Evolutionary conservation across 1,140 invertebrate genomes (phyloP), one percentile per base, ranked within the genome.

Genomic region (Stratiolaelaps scimitus): DNA sequence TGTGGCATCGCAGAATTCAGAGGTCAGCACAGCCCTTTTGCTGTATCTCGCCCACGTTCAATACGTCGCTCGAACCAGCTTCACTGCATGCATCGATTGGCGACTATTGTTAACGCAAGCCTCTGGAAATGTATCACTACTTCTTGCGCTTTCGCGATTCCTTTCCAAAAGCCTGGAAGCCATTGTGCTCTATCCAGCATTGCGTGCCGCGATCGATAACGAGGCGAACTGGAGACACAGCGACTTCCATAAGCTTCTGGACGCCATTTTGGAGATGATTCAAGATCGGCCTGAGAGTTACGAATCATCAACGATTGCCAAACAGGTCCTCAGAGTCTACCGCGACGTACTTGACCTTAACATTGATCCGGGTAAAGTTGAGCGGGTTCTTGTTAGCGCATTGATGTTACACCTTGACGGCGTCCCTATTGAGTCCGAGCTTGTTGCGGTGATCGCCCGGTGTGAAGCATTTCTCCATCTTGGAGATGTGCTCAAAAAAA

Each of bases 401-500:
- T 23, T 60, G 17, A 60, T 29, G 34, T 34, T 60, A 15, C 17
- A 17, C 26, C 34, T 60, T 34, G 26, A 60, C 17, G 53, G 53
- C 17, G 53, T 34, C 4, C 26, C 26, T 34, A 26, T 60, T 34
- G 53, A 60, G 26, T 26, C 26, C 4, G 53, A 60, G 53, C 23
- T 60, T 13, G 53, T 60, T 15, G 26, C 53, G 1, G 53, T 60
- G 6, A 23, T 60, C 23, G 26, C 53, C 6, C 17, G 53, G 2
- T 15, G 26, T 1, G 53, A 60, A 23, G 53, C 53, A 26, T 60
- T 60, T 23, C 53, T 19, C 10, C 53, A 60, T 26, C 53, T 60
- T 23, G 53, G 53, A 1, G 53, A 60, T 34, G 53, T 60, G 17
- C 23, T 60, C 1, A 60, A 60, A 60, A 60, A 60, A 60, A 34